Percentiles rank a stretch among this genome's conserved stretches.
Evolutionary conservation across 2,888 invertebrate genomes (phyloP).

Genomic region (Oscheius sp.): DNA sequence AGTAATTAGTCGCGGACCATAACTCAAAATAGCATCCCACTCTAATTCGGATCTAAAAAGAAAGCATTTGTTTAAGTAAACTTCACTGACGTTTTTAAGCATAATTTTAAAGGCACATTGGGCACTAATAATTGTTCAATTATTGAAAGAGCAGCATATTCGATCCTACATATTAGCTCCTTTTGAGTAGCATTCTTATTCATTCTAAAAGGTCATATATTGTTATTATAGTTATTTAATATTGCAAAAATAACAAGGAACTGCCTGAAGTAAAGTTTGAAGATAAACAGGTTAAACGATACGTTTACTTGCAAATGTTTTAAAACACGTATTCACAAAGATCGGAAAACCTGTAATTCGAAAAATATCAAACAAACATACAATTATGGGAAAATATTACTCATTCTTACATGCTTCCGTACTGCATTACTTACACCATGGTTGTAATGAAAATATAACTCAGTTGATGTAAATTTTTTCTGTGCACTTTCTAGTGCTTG

Average conservation of each 20-base stretch:
- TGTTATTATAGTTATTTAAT: background rate
- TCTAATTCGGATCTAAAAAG: constrained; percentile 34
- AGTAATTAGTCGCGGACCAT: background rate
- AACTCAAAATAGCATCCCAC: constrained; percentile 20
- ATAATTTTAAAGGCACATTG: background rate
- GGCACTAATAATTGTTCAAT: constrained; percentile 8
- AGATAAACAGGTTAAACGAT: too few relatives aligned
- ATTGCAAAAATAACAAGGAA: background rate
- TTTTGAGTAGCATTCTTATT: background rate
- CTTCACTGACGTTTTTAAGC: constrained; percentile 9
- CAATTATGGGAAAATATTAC: constrained; percentile 8
- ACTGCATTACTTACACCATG: constrained; percentile 38
- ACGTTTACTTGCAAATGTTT: too few relatives aligned
- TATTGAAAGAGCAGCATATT: background rate
- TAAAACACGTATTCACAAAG: background rate
- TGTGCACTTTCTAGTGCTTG: background rate
- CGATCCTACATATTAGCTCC: constrained; percentile 6
- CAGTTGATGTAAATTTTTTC: background rate
- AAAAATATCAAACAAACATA: background rate
- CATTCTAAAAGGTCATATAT: background rate
- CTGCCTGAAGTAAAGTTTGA: too few relatives aligned
- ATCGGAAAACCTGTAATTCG: background rate
- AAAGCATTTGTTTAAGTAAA: background rate
- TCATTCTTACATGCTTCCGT: constrained; percentile 40
- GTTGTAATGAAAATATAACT: constrained; percentile 26